These are phyloP conservation scores for Coendou prehensilis DNA, from an alignment of 2,797 vertebrate species.

Conservation along the genomic window DNA sequence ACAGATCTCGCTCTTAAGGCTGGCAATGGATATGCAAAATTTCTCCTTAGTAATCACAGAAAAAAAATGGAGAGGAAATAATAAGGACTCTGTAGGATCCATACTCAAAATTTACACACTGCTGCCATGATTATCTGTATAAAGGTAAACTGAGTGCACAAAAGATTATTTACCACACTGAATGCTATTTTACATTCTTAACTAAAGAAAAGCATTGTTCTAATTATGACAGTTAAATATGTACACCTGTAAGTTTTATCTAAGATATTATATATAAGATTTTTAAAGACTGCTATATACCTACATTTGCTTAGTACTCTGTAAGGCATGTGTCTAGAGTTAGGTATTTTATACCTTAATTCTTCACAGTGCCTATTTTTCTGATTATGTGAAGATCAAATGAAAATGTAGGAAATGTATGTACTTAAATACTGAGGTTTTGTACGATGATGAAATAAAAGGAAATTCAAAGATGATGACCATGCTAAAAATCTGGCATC, in stretches of 20 bases:
- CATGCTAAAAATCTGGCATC: conserved; percentile 74
- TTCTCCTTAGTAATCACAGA: neutral
- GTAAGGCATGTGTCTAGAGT: neutral
- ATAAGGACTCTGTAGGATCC: neutral
- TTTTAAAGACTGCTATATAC: neutral
- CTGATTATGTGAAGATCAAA: neutral
- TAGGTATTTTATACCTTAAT: neutral
- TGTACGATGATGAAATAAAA: conserved; percentile 72
- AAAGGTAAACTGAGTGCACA: neutral
- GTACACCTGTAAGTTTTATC: neutral
- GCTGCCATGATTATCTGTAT: neutral
- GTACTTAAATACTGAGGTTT: neutral
- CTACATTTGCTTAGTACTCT: neutral
- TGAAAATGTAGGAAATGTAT: conserved; percentile 38
- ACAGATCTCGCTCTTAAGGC: neutral
- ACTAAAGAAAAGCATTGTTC: neutral
- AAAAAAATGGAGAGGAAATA: neutral
- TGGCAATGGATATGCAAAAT: neutral
- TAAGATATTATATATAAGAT: neutral
- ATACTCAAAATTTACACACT: neutral
- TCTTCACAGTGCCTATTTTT: neutral
- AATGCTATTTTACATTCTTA: neutral
- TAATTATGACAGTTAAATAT: neutral
- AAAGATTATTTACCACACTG: neutral
- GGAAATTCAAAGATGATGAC: conserved; percentile 63